Base-by-base conservation (phyloP, 2,888 invertebrate genomes). In the Leptopilina syphax region DNA sequence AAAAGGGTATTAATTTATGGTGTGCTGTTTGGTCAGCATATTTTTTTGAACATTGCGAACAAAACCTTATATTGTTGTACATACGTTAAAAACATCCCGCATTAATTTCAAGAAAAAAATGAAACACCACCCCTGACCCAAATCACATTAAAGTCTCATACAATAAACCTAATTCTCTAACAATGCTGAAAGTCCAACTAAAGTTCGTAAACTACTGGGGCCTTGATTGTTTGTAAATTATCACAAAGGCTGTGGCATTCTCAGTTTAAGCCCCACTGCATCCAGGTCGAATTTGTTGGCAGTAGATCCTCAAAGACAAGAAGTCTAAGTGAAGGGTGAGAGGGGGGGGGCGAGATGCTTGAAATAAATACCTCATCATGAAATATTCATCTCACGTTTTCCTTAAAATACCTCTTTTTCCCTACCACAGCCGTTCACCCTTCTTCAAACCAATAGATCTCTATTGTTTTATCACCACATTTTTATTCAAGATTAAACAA, bases 221-320 rank as follows among this genome's bases (percentile, higher is more conserved):
- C 41, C 34, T 73, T 73, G 73, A 73, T 73, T 73, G 73, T 73
- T 73, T 73, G 73, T 34, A 60, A 73, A 57, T 73, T 54, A 73
- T 18, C 57, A 73, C 57, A 73, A 57, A 73, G 73, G 73, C 73
- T 73, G 57, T 24, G 73, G 73, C 54, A 12, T 54, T 70, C 54
- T 70, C 27, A 34, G 34, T 73, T 73, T 73, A 57, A 57, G 57
- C 57, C 73, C 27, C 57, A 57, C 73, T 73, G 73, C 73, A 73
- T n/a, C 57, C 57, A n/a, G 73, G 70, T 18, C n/a, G 57, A 60
- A 73, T 73, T 73, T 73, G 54, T 73, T 73, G 73, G 73, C 41
- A 57, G 73, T 54, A 24, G 57, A 73, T 41, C 57, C 9, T 27
- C 13, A 24, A 70, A 54, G 54, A 50, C 34, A 4, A 5, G 54